These are phyloP conservation scores for Neodon shergylaensis DNA, from an alignment of 2,113 vertebrate genomes.

Conservation along the genomic window DNA sequence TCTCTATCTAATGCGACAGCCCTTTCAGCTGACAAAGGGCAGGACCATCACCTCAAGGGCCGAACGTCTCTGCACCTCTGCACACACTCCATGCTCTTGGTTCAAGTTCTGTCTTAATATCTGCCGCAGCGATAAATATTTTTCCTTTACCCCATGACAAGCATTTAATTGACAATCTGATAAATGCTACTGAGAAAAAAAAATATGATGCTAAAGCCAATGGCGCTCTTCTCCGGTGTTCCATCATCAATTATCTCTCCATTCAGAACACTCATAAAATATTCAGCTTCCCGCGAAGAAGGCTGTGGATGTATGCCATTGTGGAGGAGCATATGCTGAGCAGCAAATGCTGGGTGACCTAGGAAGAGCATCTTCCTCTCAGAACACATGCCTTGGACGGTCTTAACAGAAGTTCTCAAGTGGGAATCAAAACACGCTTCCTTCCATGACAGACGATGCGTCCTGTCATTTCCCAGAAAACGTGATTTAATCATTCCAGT, in stretches of 20 bases:
- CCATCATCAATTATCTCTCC: constrained; percentile 75
- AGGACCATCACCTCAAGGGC: background rate
- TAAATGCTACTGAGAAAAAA: constrained; percentile 67
- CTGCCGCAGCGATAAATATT: constrained; percentile 72
- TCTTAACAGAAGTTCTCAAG: constrained; percentile 81
- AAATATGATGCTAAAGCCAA: constrained; percentile 23
- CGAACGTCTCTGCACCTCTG: background rate
- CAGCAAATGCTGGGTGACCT: constrained; percentile 76
- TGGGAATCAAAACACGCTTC: constrained; percentile 78
- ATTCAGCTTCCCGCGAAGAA: constrained; percentile 70
- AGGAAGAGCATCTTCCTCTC: constrained; percentile 76
- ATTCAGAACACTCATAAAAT: constrained; percentile 67
- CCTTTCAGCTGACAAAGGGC: background rate
- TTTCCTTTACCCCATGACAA: constrained; percentile 72
- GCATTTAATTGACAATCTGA: constrained; percentile 77
- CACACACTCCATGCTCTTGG: background rate
- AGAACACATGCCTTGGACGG: constrained; percentile 79
- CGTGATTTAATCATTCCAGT: constrained; percentile 74
- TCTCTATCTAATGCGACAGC: background rate
- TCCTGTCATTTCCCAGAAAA: constrained; percentile 71
- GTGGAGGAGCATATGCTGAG: constrained; percentile 72
- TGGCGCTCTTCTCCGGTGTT: constrained; percentile 46
- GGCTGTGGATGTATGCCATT: constrained; percentile 54
- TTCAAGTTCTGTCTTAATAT: constrained; percentile 61
- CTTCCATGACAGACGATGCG: constrained; percentile 74